Percentiles rank a stretch among this genome's conserved stretches.
Conservation (phyloP, 1,140 invertebrate species). For the Gonatopus flavifemur region DNA sequence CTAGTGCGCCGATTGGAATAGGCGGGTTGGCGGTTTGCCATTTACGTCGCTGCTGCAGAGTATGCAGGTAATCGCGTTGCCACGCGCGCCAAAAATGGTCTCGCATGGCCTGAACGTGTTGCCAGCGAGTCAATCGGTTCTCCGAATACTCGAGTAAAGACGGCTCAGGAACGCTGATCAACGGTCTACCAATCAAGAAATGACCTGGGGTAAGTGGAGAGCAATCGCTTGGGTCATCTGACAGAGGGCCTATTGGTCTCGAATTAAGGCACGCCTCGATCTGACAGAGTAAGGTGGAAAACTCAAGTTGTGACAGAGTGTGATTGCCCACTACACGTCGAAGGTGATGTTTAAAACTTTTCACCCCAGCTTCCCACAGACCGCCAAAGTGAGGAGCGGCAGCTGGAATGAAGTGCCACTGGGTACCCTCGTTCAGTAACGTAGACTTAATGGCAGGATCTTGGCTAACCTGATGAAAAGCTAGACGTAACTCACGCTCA, state of each 20-base stretch:
- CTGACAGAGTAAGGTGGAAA: background rate
- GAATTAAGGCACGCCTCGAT: slow-evolving; percentile 9
- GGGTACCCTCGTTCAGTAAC: background rate
- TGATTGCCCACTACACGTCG: background rate
- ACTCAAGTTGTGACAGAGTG: background rate
- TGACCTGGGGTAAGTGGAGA: background rate
- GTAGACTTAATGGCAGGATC: background rate
- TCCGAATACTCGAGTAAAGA: background rate
- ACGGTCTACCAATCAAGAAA: background rate
- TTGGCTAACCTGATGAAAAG: background rate
- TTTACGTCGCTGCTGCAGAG: too few relatives aligned
- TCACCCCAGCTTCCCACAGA: background rate
- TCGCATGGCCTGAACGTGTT: background rate
- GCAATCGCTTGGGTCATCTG: background rate
- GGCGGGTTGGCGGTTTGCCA: background rate
- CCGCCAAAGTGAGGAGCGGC: slow-evolving; percentile 5
- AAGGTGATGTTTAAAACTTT: background rate
- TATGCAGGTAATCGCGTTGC: too few relatives aligned
- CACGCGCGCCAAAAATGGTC: background rate
- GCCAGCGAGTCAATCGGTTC: too few relatives aligned
- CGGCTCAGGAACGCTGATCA: background rate
- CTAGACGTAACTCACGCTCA: background rate
- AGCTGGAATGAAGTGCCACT: slow-evolving; percentile 1
- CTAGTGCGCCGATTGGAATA: background rate
- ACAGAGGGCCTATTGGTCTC: background rate